Conservation (phyloP, 2,888 invertebrate species). For the Harpalus rubripes region DNA sequence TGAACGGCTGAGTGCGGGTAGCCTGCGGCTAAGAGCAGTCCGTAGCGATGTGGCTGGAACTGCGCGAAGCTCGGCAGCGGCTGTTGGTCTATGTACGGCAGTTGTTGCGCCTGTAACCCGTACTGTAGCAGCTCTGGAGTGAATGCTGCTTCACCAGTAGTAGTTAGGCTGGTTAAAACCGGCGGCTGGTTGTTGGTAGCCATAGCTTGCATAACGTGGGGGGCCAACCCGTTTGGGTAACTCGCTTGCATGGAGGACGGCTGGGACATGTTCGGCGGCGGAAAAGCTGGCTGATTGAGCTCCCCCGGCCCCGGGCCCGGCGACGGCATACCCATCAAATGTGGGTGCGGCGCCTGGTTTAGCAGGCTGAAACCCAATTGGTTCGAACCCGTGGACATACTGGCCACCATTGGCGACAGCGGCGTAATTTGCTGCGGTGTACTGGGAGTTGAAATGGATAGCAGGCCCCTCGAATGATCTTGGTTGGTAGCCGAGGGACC, state of each 20-base stretch:
- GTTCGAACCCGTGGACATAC: constrained; percentile 79
- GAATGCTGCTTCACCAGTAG: constrained; percentile 86
- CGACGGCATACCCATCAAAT: constrained; percentile 70
- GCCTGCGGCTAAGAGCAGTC: constrained; percentile 80
- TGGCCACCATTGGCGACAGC: constrained; percentile 77
- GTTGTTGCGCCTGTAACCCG: constrained; percentile 77
- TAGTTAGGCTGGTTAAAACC: constrained; percentile 83
- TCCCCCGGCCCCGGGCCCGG: constrained; percentile 72
- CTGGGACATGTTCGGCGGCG: constrained; percentile 74
- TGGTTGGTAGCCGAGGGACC: constrained; percentile 91
- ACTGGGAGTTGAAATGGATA: constrained; percentile 87
- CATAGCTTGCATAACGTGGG: constrained; percentile 88
- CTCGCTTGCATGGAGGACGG: constrained; percentile 78
- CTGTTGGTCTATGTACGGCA: constrained; percentile 73
- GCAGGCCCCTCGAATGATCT: constrained; percentile 95
- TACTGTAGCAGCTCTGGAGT: constrained; percentile 76
- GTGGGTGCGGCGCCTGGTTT: constrained; percentile 79
- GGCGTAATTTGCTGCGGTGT: constrained; percentile 78
- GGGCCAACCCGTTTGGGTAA: constrained; percentile 92
- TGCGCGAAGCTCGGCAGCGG: constrained; percentile 85
- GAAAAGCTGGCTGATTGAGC: constrained; percentile 77
- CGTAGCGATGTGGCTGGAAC: constrained; percentile 78
- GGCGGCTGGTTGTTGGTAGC: constrained; percentile 80
- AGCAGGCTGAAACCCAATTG: constrained; percentile 70
- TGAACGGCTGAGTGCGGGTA: constrained; percentile 79